Base-by-base conservation (phyloP, 2,113 vertebrate species). In the Vanacampus margaritifer region DNA sequence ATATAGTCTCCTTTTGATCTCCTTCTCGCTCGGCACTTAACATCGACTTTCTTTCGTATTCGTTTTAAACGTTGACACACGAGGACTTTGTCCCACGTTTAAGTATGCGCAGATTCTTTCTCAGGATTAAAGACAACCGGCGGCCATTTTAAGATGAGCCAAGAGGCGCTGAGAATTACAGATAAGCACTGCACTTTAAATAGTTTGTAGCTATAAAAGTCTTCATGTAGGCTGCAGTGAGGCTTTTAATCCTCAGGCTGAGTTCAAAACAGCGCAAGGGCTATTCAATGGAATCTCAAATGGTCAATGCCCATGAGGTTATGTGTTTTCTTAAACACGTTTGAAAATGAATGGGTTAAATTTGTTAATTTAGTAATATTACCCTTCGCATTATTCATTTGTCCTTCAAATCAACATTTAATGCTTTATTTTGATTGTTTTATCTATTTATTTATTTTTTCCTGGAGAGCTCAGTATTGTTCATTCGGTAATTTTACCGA, bases 1-100 rank as follows among this genome's bases (percentile, higher is more conserved):
- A 83, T 65, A 64, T 64, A 26, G 76, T 72, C 56, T 7, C 24
- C 65, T 61, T 72, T 87, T 88, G 81, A 89, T 88, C 88, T 80
- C 23, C 67, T 58, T 60, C 70, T 64, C 73, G 10, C 74, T 72
- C 71, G 1, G 60, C 67, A 69, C 78, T 88, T 83, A 83, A 72
- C 80, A 87, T 88, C 37, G 88, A 86, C 86, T 81, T 62, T 83
- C 67, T 68, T 73, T 78, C 57, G 7, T 7, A 32, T 37, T 67
- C 50, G 65, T 73, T 68, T 84, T 83, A 82, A 79, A 66, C 64
- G 56, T 63, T 1, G 60, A 78, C 83, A 57, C 53, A 3, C 37
- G 65, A 70, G 66, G 46, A 64, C 78, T 83, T 75, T 78, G 80
- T 86, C 83, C 79, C 81, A 73, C 45, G 46, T 80, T 87, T 81